A percentile compares a stretch with the other conserved stretches of the same genome.
These are phyloP conservation scores for Eudorcas thomsonii DNA, from an alignment of 2,113 vertebrate genomes.

Conservation along the genomic window DNA sequence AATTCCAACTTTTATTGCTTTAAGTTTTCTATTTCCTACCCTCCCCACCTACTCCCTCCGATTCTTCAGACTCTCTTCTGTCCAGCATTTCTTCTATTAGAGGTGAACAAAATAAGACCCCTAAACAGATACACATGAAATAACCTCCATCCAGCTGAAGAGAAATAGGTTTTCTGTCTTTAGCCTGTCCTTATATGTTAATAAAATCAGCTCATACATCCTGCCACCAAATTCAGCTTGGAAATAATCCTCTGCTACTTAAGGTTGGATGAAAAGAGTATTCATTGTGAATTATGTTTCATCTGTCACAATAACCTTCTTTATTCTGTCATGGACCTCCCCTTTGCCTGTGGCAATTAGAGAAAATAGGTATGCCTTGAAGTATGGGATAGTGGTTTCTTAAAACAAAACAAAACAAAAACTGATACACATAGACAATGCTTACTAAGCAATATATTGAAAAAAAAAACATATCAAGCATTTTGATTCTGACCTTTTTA, in stretches of 20 bases:
- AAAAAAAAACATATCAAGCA: slow-evolving; percentile 60
- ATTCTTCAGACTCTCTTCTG: slow-evolving; percentile 75
- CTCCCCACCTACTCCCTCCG: not conserved
- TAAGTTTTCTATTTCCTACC: slow-evolving; percentile 65
- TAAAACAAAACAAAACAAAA: slow-evolving; percentile 66
- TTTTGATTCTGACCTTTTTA: slow-evolving; percentile 49
- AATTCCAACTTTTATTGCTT: slow-evolving; percentile 72
- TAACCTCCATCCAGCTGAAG: not conserved
- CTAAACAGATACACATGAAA: slow-evolving; percentile 36
- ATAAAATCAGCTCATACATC: slow-evolving; percentile 77
- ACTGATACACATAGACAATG: slow-evolving; percentile 68
- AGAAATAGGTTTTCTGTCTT: slow-evolving; percentile 68
- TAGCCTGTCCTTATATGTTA: slow-evolving; percentile 71
- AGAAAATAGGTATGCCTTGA: slow-evolving; percentile 84
- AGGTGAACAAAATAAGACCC: slow-evolving; percentile 32
- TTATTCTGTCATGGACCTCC: slow-evolving; percentile 84
- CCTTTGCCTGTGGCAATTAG: slow-evolving; percentile 84
- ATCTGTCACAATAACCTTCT: slow-evolving; percentile 86
- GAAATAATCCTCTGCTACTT: slow-evolving; percentile 81
- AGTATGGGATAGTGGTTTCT: slow-evolving; percentile 77
- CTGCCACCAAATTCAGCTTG: slow-evolving; percentile 81
- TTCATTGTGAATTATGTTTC: slow-evolving; percentile 87
- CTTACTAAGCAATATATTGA: slow-evolving; percentile 59
- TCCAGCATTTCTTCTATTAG: slow-evolving; percentile 72
- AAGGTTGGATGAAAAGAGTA: slow-evolving; percentile 82